These are phyloP conservation scores for Brachionus paranguensis DNA, from an alignment of 1,140 invertebrate genomes.

Conservation along the genomic window DNA sequence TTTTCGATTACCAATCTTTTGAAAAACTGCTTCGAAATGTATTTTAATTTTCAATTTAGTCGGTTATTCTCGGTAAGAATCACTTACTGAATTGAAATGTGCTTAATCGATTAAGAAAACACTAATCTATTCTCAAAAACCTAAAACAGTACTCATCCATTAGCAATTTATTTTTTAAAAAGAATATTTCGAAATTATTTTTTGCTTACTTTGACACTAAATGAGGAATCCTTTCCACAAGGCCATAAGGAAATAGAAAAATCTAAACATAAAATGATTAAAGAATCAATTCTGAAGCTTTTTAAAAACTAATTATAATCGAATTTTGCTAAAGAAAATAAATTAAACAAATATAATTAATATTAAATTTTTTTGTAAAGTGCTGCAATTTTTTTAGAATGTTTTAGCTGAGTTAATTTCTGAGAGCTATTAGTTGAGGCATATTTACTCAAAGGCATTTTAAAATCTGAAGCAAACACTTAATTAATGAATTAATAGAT, in stretches of 20 bases:
- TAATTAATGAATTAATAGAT: neutral
- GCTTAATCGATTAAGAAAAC: neutral
- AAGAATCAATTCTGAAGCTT: neutral
- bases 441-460: neutral
- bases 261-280: neutral
- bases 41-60: neutral
- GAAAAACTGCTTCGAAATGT: neutral
- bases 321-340: neutral
- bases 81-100: neutral
- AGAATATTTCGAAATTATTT: neutral
- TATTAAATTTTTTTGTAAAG: neutral
- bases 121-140: neutral
- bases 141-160: neutral
- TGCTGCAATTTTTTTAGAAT: neutral
- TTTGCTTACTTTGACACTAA: neutral
- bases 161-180: neutral
- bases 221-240: neutral
- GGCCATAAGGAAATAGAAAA: neutral
- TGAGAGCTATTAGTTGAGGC: neutral
- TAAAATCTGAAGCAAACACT: neutral
- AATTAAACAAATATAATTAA: neutral
- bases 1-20: neutral
- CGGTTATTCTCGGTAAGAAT: neutral
- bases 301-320: neutral
- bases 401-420: neutral